A percentile compares a stretch with the other conserved stretches of the same genome.
phyloP scores from a whole-genome alignment of 2,888 invertebrate species.

The Sthenelais limicola region DNA sequence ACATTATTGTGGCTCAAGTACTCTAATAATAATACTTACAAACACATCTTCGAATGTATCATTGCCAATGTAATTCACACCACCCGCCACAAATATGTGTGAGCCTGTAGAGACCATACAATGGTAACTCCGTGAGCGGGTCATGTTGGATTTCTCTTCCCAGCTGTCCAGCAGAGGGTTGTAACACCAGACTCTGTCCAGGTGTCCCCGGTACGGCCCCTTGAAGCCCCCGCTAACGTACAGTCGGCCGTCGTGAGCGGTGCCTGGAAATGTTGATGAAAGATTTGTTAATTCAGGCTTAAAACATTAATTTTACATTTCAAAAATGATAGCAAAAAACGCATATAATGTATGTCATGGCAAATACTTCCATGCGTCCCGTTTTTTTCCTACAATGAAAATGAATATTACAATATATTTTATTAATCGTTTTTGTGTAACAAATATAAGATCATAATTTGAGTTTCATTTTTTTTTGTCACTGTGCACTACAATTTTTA shows the following conservation, averaged over 20 bases:
- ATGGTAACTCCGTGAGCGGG: constrained; percentile 63
- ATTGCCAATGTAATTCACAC: constrained; percentile 49
- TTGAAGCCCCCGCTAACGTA: constrained; percentile 57
- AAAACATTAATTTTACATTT: too few relatives aligned
- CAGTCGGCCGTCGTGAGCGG: constrained; percentile 49
- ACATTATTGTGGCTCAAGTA: background rate
- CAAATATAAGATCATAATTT: too few relatives aligned
- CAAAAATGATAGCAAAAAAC: too few relatives aligned
- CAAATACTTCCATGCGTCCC: too few relatives aligned
- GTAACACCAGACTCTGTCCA: constrained; percentile 58
- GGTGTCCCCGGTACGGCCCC: constrained; percentile 50
- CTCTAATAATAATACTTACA: constrained; percentile 35
- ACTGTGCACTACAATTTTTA: too few relatives aligned
- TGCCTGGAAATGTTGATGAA: too few relatives aligned
- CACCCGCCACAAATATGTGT: constrained; percentile 60
- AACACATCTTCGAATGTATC: constrained; percentile 45
- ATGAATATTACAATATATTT: too few relatives aligned
- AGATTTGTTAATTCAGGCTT: too few relatives aligned
- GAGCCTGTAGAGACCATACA: constrained; percentile 54
- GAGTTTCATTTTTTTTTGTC: too few relatives aligned
- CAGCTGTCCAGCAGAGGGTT: constrained; percentile 57
- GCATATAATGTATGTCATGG: too few relatives aligned
- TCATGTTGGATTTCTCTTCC: constrained; percentile 56
- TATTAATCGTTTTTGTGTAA: too few relatives aligned
- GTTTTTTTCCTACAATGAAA: too few relatives aligned